Base-by-base conservation (phyloP, 2,113 vertebrate genomes). In the Triplophysa siluroides region DNA sequence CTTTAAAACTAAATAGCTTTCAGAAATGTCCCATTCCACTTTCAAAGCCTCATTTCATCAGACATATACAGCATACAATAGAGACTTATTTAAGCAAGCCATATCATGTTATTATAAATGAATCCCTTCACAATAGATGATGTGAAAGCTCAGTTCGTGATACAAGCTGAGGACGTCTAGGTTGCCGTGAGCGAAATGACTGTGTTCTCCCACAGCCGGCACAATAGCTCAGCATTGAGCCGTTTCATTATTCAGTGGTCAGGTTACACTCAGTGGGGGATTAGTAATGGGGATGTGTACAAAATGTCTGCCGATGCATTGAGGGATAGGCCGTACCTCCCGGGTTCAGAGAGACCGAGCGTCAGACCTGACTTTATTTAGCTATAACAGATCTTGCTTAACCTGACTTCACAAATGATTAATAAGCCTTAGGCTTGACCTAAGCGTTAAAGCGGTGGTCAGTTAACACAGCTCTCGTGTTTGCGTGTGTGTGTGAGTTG, bases 211-310 rank as follows among this genome's bases (percentile, higher is more conserved):
- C 68, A 72, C 64, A 62, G 68, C 50, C 84, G 61, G 75, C 64
- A 82, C 73, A 82, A 81, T 78, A 78, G 54, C 83, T 66, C 43
- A 23, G 70, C 72, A 61, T 67, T 71, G 79, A 81, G 70, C 60
- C n/a, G 80, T 64, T 80, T 82, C 78, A 83, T 83, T 83, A 78
- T 83, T 73, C 65, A 83, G 84, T 24, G 84, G 78, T 85, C 78
- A 78, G 74, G 84, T 83, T 83, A 80, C 83, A 50, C 72, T 79
- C 80, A 68, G 80, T 82, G 73, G 70, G 80, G 78, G 73, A 84
- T 84, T 81, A 84, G 79, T 61, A 50, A 78, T 73, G 73, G 76
- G 74, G 83, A 85, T 79, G 80, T 62, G 80, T 72, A 85, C 80
- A 85, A 67, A 85, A 85, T 82, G 74, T 74, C 77, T 72, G 77